Conservation (phyloP, 2,113 vertebrate species). For the Phalacrocorax brasilianus region DNA sequence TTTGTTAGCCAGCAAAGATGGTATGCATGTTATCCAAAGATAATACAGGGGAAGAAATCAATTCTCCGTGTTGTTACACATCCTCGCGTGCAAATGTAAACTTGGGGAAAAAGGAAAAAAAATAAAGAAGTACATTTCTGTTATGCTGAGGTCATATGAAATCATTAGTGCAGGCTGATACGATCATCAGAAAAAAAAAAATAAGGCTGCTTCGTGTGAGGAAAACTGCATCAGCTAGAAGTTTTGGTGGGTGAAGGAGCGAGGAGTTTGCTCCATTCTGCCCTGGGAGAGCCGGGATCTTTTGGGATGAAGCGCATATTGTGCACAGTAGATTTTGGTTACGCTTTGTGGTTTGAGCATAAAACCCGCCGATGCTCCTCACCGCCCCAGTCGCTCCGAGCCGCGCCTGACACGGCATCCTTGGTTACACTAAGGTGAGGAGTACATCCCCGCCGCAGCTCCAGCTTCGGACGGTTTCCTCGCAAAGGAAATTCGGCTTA, state of each 20-base stretch:
- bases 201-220: background rate
- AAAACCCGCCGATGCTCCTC: background rate
- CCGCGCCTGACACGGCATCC: background rate
- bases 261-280: background rate
- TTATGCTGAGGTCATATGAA: slow-evolving; percentile 53
- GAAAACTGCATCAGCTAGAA: background rate
- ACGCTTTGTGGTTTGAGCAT: background rate
- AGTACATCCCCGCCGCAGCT: background rate
- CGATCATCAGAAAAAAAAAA: background rate
- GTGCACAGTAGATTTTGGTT: background rate
- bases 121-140: background rate
- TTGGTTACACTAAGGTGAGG: background rate
- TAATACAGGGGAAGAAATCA: slow-evolving; percentile 51
- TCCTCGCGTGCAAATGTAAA: slow-evolving; percentile 67
- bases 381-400: fast-evolving
- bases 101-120: background rate
- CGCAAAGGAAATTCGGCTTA: background rate
- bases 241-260: background rate
- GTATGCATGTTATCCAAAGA: slow-evolving; percentile 42
- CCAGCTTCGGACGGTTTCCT: background rate
- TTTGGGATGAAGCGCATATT: fast-evolving
- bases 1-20: slow-evolving; percentile 56
- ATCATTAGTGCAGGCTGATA: background rate
- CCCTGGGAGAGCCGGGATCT: background rate
- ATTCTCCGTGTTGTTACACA: slow-evolving; percentile 68